Conservation (phyloP, 1,140 invertebrate species). For the Ganaspis sp. region DNA sequence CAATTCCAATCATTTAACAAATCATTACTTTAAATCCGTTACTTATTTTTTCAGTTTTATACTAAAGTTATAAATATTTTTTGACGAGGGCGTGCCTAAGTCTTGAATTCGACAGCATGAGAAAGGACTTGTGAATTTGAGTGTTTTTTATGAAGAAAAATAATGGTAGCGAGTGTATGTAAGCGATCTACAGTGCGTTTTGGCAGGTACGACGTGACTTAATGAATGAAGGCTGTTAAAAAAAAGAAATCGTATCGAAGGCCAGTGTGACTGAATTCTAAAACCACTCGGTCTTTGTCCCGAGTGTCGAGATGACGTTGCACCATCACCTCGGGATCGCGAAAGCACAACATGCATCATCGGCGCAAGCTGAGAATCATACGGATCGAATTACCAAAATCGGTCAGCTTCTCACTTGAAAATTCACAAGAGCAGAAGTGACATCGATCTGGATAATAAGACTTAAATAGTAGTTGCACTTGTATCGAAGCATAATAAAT, state of each 20-base stretch:
- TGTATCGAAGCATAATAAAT: background rate
- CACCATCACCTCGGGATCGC: slow-evolving; percentile 74
- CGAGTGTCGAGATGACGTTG: slow-evolving; percentile 66
- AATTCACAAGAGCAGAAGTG: slow-evolving; percentile 32
- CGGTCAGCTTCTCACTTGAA: slow-evolving; percentile 44
- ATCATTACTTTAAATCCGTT: background rate
- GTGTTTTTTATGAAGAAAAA: slow-evolving; percentile 46
- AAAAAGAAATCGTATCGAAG: slow-evolving; percentile 54
- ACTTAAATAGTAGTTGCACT: slow-evolving; percentile 46
- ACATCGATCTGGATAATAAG: slow-evolving; percentile 54
- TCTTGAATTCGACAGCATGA: slow-evolving; percentile 23
- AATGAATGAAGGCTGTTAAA: slow-evolving; percentile 52
- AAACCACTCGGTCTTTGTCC: slow-evolving; percentile 60
- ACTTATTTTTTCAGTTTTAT: background rate
- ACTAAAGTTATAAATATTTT: no score
- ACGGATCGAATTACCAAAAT: slow-evolving; percentile 57
- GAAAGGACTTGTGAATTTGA: background rate
- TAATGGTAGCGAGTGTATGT: slow-evolving; percentile 61
- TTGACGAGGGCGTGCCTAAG: slow-evolving; percentile 9
- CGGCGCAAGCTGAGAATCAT: slow-evolving; percentile 75
- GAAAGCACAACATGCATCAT: slow-evolving; percentile 77
- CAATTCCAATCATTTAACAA: no score
- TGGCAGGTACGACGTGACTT: slow-evolving; percentile 63
- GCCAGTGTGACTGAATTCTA: slow-evolving; percentile 59
- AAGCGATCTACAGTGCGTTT: slow-evolving; percentile 69